Evolutionary conservation across 35 echinoderm and acorn worm species (phyloP).

Genomic region (Lytechinus variegatus): DNA sequence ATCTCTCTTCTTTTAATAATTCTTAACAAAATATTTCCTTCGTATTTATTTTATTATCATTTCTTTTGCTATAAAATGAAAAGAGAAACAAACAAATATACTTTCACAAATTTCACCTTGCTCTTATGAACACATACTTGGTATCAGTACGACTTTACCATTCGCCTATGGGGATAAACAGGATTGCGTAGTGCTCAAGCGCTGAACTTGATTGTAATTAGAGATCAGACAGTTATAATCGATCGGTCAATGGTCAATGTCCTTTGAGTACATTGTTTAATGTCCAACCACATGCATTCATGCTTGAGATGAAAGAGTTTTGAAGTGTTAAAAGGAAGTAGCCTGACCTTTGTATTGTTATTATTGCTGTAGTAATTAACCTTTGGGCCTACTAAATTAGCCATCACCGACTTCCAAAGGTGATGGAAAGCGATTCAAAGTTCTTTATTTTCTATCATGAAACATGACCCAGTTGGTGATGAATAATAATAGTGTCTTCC

Average conservation of each 20-base stretch:
- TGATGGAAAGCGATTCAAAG: not conserved
- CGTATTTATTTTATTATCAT: too few species aligned
- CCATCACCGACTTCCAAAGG: not conserved
- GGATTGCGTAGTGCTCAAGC: not conserved
- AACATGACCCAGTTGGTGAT: too few species aligned
- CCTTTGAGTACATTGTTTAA: not conserved
- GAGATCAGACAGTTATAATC: not conserved
- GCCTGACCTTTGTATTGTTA: conserved; percentile 38
- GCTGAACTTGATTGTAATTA: not conserved
- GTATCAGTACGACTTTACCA: too few species aligned
- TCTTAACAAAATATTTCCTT: too few species aligned
- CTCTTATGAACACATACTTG: too few species aligned
- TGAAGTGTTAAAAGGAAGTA: not conserved
- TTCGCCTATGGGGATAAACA: too few species aligned
- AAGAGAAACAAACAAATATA: too few species aligned
- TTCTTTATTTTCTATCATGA: not conserved
- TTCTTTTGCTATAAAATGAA: too few species aligned
- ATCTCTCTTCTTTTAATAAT: too few species aligned
- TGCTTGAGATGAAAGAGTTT: not conserved
- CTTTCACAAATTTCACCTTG: too few species aligned
- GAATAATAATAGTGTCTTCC: too few species aligned
- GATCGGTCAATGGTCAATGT: conserved; percentile 14
- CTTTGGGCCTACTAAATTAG: conserved; percentile 21
- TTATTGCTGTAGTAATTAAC: conserved; percentile 38
- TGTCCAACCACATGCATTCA: not conserved